Evolutionary conservation across 2,888 invertebrate species (phyloP), one percentile per base, ranked within the genome.

Genomic region (Plagiodera versicolora): DNA sequence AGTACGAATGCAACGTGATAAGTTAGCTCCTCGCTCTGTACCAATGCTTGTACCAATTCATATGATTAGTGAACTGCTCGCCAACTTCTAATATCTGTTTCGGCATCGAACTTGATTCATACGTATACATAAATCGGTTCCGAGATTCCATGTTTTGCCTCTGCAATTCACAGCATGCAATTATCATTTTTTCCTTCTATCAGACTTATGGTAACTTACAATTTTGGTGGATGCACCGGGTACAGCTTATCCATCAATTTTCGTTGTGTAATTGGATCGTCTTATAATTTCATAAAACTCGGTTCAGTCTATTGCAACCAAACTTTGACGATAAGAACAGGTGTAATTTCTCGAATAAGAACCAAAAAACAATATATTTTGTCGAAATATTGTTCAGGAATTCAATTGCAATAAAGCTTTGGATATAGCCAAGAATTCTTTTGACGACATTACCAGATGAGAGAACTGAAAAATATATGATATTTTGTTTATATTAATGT

Each of bases 1-100:
- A 70, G 66, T 66, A 67, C 61, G 64, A 65, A 63, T 55, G 65
- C 66, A 72, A 73, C 74, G 74, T 74, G 75, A 74, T 75, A 73
- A 71, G 68, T 67, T 64, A 65, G 61, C 67, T 68, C 69, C 68
- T 60, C 62, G 70, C 64, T 68, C 65, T 68, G 65, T 67, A 65
- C 59, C 58, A 55, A 46, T 47, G 61, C 63, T 57, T 63, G 65
- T 59, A 62, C 18, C 53, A 63, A 68, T 68, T 62, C 55, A 44
- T 56, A 39, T 63, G 66, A 67, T 67, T 65, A 65, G 59, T 60
- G 63, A 63, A 66, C 63, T 60, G 63, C 60, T 63, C 58, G 46
- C 48, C 46, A 48, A 55, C 39, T 28, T 47, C 53, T 51, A 48
- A 56, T 49, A 60, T 60, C 52, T 5, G 44, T 44, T 24, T 19